Base-by-base conservation (phyloP, 2,888 invertebrate species). In the Miltochrista miniata region DNA sequence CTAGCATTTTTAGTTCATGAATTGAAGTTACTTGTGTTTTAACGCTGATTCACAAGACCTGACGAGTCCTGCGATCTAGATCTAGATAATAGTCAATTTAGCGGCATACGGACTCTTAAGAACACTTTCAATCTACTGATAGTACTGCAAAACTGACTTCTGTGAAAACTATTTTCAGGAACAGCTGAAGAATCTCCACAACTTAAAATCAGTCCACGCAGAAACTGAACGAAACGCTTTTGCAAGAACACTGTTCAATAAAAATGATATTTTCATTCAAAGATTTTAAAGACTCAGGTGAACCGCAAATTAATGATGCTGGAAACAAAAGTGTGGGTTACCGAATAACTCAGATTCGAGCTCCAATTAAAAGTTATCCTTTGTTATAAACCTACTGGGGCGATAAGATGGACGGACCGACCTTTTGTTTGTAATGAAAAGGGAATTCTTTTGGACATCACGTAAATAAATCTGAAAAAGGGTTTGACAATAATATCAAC, bases 301-400 rank as follows among this genome's bases (percentile, higher is more conserved):
- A 59, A 59, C 35, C 65, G 59, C 59, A 59, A 70, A 74, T 74
- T 74, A 77, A 74, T 61, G 69, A 73, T 55, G 59, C 50, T 41
- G 64, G 56, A 70, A 74, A 76, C 76, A 77, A 76, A 72, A 58
- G 68, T 37, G 53, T 40, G 39, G 48, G 57, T 67, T 61, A 59
- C 64, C 64, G 50, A 71, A 74, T 67, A 64, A 70, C 78, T 74
- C 74, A 69, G 73, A 69, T 76, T 76, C 70, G 62, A 65, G 55
- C 64, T 55, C 70, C 75, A 74, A 77, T 78, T 77, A 75, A 78
- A 77, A 77, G 74, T 75, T 78, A 59, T 56, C 65, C 69, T 68
- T 72, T 76, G 75, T 72, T 60, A 56, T 64, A 66, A 68, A 70
- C 68, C 67, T 46, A 64, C 66, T 63, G 65, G 56, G 68, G 64